These are phyloP conservation scores for Galeopterus variegatus DNA, from an alignment of 2,113 vertebrate species.

Conservation along the genomic window DNA sequence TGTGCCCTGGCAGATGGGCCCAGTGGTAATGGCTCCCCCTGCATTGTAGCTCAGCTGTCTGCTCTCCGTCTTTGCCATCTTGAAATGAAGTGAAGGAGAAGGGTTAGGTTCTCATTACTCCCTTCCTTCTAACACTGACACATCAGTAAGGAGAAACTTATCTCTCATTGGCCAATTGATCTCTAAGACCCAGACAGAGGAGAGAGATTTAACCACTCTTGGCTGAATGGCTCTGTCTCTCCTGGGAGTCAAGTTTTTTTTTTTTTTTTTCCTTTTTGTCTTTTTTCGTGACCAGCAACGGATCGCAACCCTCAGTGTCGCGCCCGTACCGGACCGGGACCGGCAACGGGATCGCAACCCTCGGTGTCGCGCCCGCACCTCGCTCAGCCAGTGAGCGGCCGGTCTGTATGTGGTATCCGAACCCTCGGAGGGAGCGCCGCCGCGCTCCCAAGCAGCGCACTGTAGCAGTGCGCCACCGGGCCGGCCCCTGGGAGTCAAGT, in stretches of 20 bases:
- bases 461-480: too few species aligned
- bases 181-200: neutral
- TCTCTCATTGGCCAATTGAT: neutral
- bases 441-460: too few species aligned
- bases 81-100: neutral
- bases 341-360: too few species aligned
- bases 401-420: too few species aligned
- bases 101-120: neutral
- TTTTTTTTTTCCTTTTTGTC: too few species aligned
- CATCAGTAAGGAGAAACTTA: neutral
- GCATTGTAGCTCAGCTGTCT: neutral
- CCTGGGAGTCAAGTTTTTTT: neutral
- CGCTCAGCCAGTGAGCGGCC: too few species aligned
- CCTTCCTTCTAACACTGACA: neutral
- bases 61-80: neutral
- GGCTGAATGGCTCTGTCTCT: constrained; percentile 3
- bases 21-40: neutral
- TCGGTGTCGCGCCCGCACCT: too few species aligned
- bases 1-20: neutral
- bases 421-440: too few species aligned
- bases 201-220: neutral
- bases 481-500: neutral
- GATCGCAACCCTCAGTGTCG: too few species aligned
- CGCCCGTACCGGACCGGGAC: too few species aligned
- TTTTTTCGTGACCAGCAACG: too few species aligned